Conservation (phyloP, 2,113 vertebrate species). For the Neolamprologus hecqui region DNA sequence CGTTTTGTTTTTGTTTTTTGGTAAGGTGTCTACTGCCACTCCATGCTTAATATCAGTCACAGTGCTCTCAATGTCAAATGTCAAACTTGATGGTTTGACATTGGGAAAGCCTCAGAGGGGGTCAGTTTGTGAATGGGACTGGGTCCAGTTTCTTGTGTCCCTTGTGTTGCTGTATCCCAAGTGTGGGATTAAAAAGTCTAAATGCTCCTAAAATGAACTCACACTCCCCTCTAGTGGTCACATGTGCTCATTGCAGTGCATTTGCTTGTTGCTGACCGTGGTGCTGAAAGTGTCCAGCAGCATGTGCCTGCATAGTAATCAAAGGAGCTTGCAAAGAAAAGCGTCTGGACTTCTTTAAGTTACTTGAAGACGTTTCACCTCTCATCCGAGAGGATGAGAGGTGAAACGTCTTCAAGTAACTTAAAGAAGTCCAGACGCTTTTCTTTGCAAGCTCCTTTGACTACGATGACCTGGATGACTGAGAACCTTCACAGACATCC, state of each 20-base stretch:
- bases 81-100: neutral
- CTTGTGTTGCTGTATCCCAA: neutral
- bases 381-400: too few species aligned
- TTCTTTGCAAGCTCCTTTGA: too few species aligned
- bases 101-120: neutral
- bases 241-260: neutral
- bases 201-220: neutral
- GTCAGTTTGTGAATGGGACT: neutral
- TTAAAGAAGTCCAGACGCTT: too few species aligned
- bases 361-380: too few species aligned
- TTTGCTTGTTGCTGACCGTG: constrained; percentile 15
- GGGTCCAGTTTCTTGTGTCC: neutral
- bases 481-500: too few species aligned
- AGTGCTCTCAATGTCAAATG: too few species aligned
- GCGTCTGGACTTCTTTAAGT: too few species aligned
- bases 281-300: constrained; percentile 25
- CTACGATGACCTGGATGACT: too few species aligned
- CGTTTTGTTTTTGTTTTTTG: neutral
- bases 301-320: neutral
- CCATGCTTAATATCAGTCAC: neutral
- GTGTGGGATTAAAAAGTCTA: neutral
- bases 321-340: too few species aligned
- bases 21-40: neutral
- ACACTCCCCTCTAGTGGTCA: neutral
- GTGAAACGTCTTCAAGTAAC: too few species aligned